Evolutionary conservation across 2,888 invertebrate species (phyloP), one percentile per base, ranked within the genome.

Genomic region (Pseudanteris insignis): DNA sequence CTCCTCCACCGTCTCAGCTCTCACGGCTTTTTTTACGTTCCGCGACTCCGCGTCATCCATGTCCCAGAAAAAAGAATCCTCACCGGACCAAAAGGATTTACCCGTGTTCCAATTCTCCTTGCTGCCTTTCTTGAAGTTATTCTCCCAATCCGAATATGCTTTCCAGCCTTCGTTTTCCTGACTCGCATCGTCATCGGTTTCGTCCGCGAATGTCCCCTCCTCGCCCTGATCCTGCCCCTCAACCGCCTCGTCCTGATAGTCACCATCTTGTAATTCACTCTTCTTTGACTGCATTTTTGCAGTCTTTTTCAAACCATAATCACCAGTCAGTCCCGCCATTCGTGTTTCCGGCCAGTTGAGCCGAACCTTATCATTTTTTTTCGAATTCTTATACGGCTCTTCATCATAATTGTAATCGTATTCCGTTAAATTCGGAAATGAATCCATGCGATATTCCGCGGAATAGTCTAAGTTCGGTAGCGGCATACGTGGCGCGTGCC

Each of bases 131-230:
- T 50, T 50, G 6, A 64, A 58, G 6, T 47, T 37, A 2, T 21
- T 58, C 8, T 65, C 50, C 65, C 63, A 65, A n/a, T 60, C 38
- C 0, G 62, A 63, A 21, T 60, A 60, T 6, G 44, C 51, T 21
- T 51, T 50, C 60, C 59, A 63, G 1, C 26, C 50, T 9, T 57
- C 73, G 82, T 83, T 82, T 82, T 84, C 73, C 82, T 83, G 28
- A 84, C 84, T 64, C 1, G 10, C n/a, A 3, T 37, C 29, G 7
- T 54, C 44, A 6, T 18, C 18, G 1, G 26, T 46, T 8, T 57
- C 73, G 82, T 83, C 82, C 82, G 84, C 73, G 82, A 83, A 26
- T 83, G 84, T 64, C 2, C 6, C 11, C 4, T 33, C 34, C 12
- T 25, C 37, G 2, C 41, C 47, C 3, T 6, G 7, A 3, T 46